Conservation (phyloP, 2,797 vertebrate genomes). For the Argyrosomus regius region DNA sequence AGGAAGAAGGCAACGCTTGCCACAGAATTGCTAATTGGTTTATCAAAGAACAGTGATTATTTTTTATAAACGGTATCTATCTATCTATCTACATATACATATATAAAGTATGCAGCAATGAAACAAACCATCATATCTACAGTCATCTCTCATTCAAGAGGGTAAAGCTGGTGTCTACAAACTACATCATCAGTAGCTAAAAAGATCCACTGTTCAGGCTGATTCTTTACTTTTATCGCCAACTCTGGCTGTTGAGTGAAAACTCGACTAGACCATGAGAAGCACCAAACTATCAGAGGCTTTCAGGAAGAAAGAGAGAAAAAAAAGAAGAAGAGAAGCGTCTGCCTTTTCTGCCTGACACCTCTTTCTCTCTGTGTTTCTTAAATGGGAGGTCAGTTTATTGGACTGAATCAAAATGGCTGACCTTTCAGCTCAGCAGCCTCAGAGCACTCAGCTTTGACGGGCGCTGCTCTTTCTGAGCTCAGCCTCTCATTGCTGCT, state of each 20-base stretch:
- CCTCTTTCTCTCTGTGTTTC: slow-evolving; percentile 55
- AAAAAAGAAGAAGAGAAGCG: neutral
- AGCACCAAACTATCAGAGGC: slow-evolving; percentile 22
- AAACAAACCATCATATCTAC: neutral
- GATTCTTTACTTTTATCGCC: slow-evolving; percentile 12
- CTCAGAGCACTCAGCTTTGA: slow-evolving; percentile 78
- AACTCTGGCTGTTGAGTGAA: slow-evolving; percentile 14
- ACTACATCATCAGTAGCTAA: neutral
- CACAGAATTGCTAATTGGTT: slow-evolving; percentile 77
- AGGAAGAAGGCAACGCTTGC: slow-evolving; percentile 67
- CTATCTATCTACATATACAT: too few species aligned
- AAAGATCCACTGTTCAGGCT: neutral
- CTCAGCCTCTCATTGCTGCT: slow-evolving; percentile 53
- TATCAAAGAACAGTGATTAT: slow-evolving; percentile 73
- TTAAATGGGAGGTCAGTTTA: slow-evolving; percentile 73
- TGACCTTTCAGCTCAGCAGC: slow-evolving; percentile 78
- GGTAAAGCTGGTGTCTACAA: neutral
- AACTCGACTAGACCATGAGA: neutral
- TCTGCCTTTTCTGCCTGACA: slow-evolving; percentile 54
- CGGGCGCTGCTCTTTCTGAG: slow-evolving; percentile 69
- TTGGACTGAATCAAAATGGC: slow-evolving; percentile 77
- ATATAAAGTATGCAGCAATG: neutral
- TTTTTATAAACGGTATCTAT: slow-evolving; percentile 29
- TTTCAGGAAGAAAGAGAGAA: slow-evolving; percentile 34
- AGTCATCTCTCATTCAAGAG: too few species aligned